These are phyloP conservation scores for Pangasius mekongensis DNA, from an alignment of 2,797 vertebrate genomes.

Conservation along the genomic window DNA sequence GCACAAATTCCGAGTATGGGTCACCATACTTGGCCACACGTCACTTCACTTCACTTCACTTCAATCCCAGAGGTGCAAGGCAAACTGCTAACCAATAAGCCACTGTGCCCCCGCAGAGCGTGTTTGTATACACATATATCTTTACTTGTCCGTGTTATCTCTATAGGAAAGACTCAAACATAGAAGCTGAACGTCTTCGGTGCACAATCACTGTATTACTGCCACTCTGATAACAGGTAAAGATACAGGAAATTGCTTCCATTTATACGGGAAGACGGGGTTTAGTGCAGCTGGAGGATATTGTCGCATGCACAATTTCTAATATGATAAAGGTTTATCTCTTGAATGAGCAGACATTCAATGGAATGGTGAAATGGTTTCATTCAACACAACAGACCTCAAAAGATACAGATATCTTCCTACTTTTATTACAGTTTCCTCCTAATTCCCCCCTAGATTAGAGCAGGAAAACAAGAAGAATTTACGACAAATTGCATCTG, in stretches of 20 bases:
- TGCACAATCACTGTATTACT: neutral
- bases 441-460: neutral
- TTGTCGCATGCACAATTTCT: constrained; percentile 4
- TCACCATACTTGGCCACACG: too few relatives aligned
- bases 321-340: neutral
- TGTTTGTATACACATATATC: neutral
- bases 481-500: neutral
- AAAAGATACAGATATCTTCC: neutral
- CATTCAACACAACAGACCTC: neutral
- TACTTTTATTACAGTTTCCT: neutral
- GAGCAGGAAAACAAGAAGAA: neutral
- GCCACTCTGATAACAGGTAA: constrained; percentile 4
- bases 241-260: constrained; percentile 17
- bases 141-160: neutral
- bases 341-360: neutral
- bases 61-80: too few relatives aligned
- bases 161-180: neutral
- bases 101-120: neutral
- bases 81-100: too few relatives aligned
- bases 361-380: neutral
- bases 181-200: neutral
- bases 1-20: too few relatives aligned
- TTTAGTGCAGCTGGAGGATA: neutral
- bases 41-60: too few relatives aligned
- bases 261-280: neutral